Evolutionary conservation across 53 echinoderm and acorn worm species (phyloP).

Genomic region (Patiria pectinifera): DNA sequence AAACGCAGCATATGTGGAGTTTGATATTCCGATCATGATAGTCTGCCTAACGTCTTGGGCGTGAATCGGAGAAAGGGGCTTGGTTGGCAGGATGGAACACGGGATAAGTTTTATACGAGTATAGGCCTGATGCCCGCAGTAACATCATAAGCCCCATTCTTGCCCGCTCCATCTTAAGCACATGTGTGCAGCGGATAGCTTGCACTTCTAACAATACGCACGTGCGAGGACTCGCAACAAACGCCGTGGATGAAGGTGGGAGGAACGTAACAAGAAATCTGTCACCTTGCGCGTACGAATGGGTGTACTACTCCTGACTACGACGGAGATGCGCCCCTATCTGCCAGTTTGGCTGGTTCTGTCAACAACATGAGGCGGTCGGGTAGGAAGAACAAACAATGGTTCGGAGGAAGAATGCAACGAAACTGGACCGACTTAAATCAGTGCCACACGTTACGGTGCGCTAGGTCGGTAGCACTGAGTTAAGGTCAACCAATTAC

Average conservation of each 20-base stretch:
- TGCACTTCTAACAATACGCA: conserved; percentile 62
- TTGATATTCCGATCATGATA: conserved; percentile 18
- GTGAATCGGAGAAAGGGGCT: conserved; percentile 40
- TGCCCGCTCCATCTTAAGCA: conserved; percentile 65
- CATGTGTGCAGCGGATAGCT: conserved; percentile 67
- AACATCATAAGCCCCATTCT: conserved; percentile 48
- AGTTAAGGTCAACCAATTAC: conserved; percentile 68
- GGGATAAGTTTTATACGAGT: conserved; percentile 28
- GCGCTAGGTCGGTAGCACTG: conserved; percentile 52
- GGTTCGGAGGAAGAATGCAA: conserved; percentile 39
- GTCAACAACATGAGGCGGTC: conserved; percentile 53
- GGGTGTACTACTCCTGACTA: conserved; percentile 47
- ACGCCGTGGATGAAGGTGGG: conserved; percentile 59
- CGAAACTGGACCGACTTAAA: conserved; percentile 62
- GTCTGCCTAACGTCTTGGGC: conserved; percentile 20
- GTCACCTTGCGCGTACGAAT: conserved; percentile 59
- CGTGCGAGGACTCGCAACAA: conserved; percentile 63
- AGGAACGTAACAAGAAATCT: conserved; percentile 63
- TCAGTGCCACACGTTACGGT: conserved; percentile 64
- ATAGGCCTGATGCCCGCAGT: conserved; percentile 44
- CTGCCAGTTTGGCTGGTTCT: conserved; percentile 54
- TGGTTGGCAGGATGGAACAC: conserved; percentile 25
- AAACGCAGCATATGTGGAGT: conserved; percentile 58
- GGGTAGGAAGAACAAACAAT: conserved; percentile 57
- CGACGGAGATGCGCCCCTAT: conserved; percentile 46